Base-by-base conservation (phyloP, 2,113 vertebrate genomes). In the Leptodactylus fuscus region DNA sequence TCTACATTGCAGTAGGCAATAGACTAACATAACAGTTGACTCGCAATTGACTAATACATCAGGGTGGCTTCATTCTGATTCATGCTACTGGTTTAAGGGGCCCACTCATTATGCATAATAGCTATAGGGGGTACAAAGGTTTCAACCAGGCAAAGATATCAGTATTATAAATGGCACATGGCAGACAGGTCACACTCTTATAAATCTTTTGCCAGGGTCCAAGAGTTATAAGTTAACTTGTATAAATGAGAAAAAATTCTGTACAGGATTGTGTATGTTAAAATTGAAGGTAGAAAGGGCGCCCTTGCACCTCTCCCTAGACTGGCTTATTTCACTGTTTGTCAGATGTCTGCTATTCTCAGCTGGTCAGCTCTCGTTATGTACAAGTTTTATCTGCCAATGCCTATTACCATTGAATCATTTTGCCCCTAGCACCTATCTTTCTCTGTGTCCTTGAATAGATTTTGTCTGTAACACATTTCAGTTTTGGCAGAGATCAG, bases 381-480 rank as follows among this genome's bases (percentile, higher is more conserved):
- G 24, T 75, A 41, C 34, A 75, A 29, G 44, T 32, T 73, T 24
- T 49, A n/a, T 75, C 24, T 18, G 5, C n/a, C 24, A 75, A 46
- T 10, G 32, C 22, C 46, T 58, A 41, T 60, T 41, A 24, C 34
- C 34, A 41, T n/a, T 79, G 27, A 27, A 38, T 34, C 18, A 55
- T 60, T 36, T 36, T 79, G 32, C 51, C 53, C 34, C 32, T 16
- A 79, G 32, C 76, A 6, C n/a, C 34, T 38, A 24, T 32, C 34
- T 16, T 79, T 60, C 12, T 24, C 2, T 60, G 22, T 79, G 76
- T 41, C 76, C 53, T 79, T 79, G 53, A 41, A 53, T 12, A 27
- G 22, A 38, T 51, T 55, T 53, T 58, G 76, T 27, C 51, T 79
- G 34, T 58, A 49, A 34, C 53, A 60, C 34, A 79, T 60, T 22